Base-by-base conservation (phyloP, 2,888 invertebrate genomes). In the Lochmaea capreae region DNA sequence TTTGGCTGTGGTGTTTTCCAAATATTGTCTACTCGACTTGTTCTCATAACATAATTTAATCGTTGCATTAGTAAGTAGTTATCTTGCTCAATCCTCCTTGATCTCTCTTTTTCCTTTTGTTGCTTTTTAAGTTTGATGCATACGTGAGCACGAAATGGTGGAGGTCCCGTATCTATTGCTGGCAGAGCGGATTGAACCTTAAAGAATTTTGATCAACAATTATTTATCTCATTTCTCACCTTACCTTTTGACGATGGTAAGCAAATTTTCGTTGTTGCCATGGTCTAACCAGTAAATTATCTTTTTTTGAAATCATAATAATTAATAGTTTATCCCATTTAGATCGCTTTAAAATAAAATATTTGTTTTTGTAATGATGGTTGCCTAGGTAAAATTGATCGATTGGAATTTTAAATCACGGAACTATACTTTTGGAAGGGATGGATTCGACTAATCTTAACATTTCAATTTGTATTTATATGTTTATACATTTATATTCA, bases 181-280 rank as follows among this genome's bases (percentile, higher is more conserved):
- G 94, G 90, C 71, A 91, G 86, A 1, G 93, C 93, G 22, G 90
- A 90, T 77, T 88, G 85, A 3, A 94, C 91, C 92, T 92, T 26
- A 26, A 42, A 61, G 2, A 42, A 54, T 14, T 11, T 12, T 33
- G 14, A 6, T 65, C n/a, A 65, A 43, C 4, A 12, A 12, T 16
- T 65, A 79, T 52, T 73, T 75, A 62, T 61, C 14, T 33, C 57
- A 42, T 66, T 26, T 42, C 42, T 42, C n/a, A 12, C 4, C 62
- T 43, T 84, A 92, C 92, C 88, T 94, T 94, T 77, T 89, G 87
- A 70, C 92, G 88, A 83, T 94, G 94, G 81, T 93, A 91, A 79
- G 91, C 90, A 85, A 90, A 94, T 75, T 92, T 88, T 78, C 92
- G 88, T 65, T 92, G 89, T 82, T 93, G 91, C 92, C 93, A 94